phyloP scores from a whole-genome alignment of 1,140 invertebrate genomes.

The Drosophila novamexicana region DNA sequence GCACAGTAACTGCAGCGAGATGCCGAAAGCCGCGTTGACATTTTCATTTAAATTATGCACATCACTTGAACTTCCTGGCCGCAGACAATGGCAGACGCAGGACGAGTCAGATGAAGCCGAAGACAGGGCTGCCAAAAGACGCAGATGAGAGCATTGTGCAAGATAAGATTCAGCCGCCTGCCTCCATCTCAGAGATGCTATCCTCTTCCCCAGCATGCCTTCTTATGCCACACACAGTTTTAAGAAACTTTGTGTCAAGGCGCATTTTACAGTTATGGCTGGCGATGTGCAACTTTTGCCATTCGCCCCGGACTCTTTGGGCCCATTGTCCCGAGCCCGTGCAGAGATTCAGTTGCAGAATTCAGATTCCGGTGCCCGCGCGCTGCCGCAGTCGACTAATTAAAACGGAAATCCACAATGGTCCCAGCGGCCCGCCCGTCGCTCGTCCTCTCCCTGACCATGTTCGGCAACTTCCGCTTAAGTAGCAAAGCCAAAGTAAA shows the following conservation, averaged over 20 bases:
- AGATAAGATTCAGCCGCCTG: conserved; percentile 53
- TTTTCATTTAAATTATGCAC: conserved; percentile 83
- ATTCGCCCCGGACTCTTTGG: conserved; percentile 36
- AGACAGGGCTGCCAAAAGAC: conserved; percentile 46
- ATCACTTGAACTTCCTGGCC: conserved; percentile 76
- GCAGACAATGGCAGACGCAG: conserved; percentile 27
- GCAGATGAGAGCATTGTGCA: conserved; percentile 32
- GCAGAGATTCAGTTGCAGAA: conserved; percentile 60
- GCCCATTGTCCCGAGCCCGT: conserved; percentile 39
- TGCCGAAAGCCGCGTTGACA: conserved; percentile 80
- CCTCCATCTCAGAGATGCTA: not conserved
- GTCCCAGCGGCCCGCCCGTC: not conserved
- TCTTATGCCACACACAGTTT: conserved; percentile 18
- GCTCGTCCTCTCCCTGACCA: not conserved
- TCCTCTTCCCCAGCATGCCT: not conserved
- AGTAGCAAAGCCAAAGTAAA: conserved; percentile 73
- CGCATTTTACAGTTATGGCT: conserved; percentile 79
- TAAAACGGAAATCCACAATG: conserved; percentile 82
- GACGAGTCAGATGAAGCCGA: conserved; percentile 32
- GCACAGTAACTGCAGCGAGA: conserved; percentile 66
- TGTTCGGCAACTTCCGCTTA: conserved; percentile 59
- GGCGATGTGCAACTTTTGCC: conserved; percentile 73
- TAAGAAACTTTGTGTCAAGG: conserved; percentile 76
- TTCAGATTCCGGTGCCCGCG: conserved; percentile 63
- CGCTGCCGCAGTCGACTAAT: conserved; percentile 69